Conservation (phyloP, 2,888 invertebrate species). For the Lypha dubia region DNA sequence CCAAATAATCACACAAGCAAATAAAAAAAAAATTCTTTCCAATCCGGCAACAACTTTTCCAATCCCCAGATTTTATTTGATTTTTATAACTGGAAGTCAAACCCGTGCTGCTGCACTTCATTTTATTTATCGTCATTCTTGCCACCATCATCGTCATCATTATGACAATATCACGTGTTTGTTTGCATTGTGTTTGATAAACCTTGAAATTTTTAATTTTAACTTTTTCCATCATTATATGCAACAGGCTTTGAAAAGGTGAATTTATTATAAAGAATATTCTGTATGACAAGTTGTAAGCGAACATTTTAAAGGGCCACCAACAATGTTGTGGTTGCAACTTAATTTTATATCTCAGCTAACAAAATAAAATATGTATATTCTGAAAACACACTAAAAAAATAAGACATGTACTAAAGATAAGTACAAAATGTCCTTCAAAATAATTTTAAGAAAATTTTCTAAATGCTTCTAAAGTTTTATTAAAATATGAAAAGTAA, state of each 20-base stretch:
- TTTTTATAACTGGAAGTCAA: conserved; percentile 51
- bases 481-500: too few species aligned
- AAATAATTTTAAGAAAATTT: too few species aligned
- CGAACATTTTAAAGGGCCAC: conserved; percentile 7
- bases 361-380: too few species aligned
- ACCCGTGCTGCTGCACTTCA: conserved; percentile 13
- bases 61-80: conserved; percentile 70
- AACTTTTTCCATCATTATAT: conserved; percentile 38
- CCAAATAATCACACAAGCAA: neutral
- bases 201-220: conserved; percentile 55
- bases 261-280: neutral
- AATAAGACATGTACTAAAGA: too few species aligned
- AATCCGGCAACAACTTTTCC: conserved; percentile 59
- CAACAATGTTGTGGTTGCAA: neutral
- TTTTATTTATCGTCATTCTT: too few species aligned
- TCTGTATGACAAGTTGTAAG: conserved; percentile 47
- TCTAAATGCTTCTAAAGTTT: too few species aligned
- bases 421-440: too few species aligned
- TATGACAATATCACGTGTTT: conserved; percentile 17
- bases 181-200: conserved; percentile 62
- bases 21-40: conserved; percentile 28
- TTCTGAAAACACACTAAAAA: too few species aligned
- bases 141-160: neutral
- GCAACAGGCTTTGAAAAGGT: conserved; percentile 65
- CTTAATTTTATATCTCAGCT: too few species aligned